Conservation (phyloP, 2,113 vertebrate species). For the Muntiacus reevesi region DNA sequence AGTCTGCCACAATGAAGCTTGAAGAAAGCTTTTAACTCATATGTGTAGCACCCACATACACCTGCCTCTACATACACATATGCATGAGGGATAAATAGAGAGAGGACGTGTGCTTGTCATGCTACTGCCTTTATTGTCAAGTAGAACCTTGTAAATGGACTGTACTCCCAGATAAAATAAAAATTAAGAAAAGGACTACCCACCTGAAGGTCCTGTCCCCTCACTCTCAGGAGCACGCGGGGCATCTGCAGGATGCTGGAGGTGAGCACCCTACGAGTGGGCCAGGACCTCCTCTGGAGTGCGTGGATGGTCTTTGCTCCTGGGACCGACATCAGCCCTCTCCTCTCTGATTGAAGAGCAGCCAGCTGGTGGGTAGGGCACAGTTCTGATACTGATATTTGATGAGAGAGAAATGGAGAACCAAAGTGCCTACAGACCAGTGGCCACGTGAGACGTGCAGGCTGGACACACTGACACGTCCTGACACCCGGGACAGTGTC, state of each 20-base stretch:
- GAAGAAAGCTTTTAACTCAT: neutral
- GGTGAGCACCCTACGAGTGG: accelerated
- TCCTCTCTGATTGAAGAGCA: neutral
- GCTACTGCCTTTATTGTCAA: neutral
- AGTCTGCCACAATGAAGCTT: neutral
- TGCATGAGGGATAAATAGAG: neutral
- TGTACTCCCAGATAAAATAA: neutral
- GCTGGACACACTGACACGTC: neutral
- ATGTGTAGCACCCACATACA: no score
- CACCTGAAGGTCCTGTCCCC: neutral
- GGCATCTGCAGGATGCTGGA: neutral
- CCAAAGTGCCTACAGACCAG: neutral
- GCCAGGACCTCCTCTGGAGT: neutral
- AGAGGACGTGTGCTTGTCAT: neutral
- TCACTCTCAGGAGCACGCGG: neutral
- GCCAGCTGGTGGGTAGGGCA: neutral
- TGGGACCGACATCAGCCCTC: neutral
- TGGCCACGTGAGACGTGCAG: neutral
- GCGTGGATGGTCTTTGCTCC: accelerated
- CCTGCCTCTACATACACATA: neutral
- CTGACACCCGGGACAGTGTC: neutral
- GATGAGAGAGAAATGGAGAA: neutral
- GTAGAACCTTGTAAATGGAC: neutral
- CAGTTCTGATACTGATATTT: neutral
- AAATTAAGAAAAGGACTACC: neutral